Conservation (phyloP, 2,888 invertebrate genomes). For the Netelia virgata region DNA sequence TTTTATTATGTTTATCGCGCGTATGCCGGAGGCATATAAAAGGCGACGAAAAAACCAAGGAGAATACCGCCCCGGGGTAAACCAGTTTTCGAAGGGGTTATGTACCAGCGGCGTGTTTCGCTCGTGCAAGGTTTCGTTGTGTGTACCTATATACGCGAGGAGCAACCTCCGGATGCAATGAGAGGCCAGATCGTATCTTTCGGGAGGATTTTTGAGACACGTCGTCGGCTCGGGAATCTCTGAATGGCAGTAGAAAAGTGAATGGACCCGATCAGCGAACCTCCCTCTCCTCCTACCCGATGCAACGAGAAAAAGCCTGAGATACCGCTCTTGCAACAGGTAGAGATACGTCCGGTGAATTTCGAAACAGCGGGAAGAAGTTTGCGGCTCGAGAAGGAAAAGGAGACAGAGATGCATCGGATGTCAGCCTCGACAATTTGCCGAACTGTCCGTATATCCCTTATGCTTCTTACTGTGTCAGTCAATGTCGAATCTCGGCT, state of each 20-base stretch:
- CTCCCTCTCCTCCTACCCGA: background rate
- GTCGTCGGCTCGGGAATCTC: conserved; percentile 68
- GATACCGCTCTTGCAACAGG: conserved; percentile 50
- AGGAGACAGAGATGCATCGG: conserved; percentile 40
- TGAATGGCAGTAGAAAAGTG: conserved; percentile 79
- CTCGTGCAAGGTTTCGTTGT: conserved; percentile 16
- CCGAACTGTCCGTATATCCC: conserved; percentile 6
- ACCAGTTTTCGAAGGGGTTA: conserved; percentile 70
- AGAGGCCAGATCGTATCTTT: conserved; percentile 72
- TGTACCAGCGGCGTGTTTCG: conserved; percentile 47
- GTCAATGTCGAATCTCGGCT: conserved; percentile 44
- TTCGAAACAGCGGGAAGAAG: conserved; percentile 1
- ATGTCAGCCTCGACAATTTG: conserved; percentile 58
- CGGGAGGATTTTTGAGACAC: conserved; percentile 62
- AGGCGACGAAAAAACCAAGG: conserved; percentile 61
- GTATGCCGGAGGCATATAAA: conserved; percentile 64
- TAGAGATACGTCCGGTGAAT: conserved; percentile 46
- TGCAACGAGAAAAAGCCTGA: conserved; percentile 55
- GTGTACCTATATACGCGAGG: background rate
- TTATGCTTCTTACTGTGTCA: conserved; percentile 32
- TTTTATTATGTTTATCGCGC: conserved; percentile 66
- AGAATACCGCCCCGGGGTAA: conserved; percentile 62
- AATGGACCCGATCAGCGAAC: conserved; percentile 72
- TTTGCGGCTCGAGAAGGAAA: conserved; percentile 24
- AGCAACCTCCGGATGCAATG: conserved; percentile 41